phyloP scores from a whole-genome alignment of 2,113 vertebrate genomes.

The Rhipidura dahli region DNA sequence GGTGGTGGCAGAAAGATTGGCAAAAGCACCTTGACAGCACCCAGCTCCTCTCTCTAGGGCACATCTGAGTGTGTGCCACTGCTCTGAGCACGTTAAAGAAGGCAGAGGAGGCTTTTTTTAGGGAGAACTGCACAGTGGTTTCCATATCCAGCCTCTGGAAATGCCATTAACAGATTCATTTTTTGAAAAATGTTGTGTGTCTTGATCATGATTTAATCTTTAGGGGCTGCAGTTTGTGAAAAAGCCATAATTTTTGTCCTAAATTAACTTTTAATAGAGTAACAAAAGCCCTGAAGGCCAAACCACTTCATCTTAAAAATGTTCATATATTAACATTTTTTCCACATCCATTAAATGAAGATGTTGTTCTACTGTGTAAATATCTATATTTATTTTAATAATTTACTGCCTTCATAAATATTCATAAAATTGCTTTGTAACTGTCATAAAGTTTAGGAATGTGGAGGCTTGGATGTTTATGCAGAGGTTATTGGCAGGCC shows the following conservation, averaged over 20 bases:
- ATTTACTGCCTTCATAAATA: constrained; percentile 60
- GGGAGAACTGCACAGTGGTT: background rate
- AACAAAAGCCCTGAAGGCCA: constrained; percentile 49
- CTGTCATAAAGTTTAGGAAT: constrained; percentile 33
- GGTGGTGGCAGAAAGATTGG: background rate
- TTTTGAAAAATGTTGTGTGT: background rate
- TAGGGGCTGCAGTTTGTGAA: background rate
- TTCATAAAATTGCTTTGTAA: constrained; percentile 52
- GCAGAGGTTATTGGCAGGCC: background rate
- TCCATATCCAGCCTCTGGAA: background rate
- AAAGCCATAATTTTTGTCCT: background rate
- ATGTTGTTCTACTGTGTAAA: constrained; percentile 56
- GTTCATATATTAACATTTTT: constrained; percentile 50
- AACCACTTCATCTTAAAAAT: constrained; percentile 41
- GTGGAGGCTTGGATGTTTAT: background rate
- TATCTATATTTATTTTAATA: constrained; percentile 61
- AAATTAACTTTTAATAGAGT: constrained; percentile 60
- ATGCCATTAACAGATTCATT: background rate
- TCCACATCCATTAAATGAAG: constrained; percentile 40
- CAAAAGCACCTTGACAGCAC: background rate
- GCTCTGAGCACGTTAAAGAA: background rate
- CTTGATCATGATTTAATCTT: constrained; percentile 26
- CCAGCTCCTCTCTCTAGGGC: background rate
- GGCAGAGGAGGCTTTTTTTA: background rate
- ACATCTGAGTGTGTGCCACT: background rate